Conservation (phyloP, 2,888 invertebrate species). For the Drosophila koepferae region DNA sequence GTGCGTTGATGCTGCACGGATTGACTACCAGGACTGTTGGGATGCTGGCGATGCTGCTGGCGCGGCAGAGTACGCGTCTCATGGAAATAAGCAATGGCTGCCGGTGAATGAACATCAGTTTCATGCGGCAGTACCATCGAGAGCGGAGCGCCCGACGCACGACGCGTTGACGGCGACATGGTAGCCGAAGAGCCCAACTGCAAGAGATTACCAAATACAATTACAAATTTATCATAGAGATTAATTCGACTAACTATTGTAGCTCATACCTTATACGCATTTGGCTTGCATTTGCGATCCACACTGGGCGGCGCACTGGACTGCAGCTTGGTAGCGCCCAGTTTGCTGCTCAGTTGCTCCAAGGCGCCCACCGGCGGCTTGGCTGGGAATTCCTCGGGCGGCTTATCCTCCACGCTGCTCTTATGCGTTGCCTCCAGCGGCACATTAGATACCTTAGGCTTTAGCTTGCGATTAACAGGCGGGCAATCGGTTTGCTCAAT, state of each 20-base stretch:
- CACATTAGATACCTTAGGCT: slow-evolving; percentile 86
- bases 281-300: slow-evolving; percentile 88
- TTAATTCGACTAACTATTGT: not conserved
- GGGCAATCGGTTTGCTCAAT: slow-evolving; percentile 87
- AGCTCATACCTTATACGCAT: slow-evolving; percentile 85
- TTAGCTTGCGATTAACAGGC: slow-evolving; percentile 92
- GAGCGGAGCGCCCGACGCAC: slow-evolving; percentile 78
- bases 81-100: slow-evolving; percentile 58
- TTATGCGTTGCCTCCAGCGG: slow-evolving; percentile 35
- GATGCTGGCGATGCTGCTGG: slow-evolving; percentile 70
- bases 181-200: slow-evolving; percentile 69
- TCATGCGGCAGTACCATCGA: slow-evolving; percentile 82
- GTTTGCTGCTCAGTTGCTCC: slow-evolving; percentile 69
- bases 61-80: slow-evolving; percentile 84
- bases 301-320: slow-evolving; percentile 86
- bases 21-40: slow-evolving; percentile 67
- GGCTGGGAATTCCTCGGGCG: slow-evolving; percentile 80
- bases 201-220: not conserved
- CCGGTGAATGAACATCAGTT: slow-evolving; percentile 65
- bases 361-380: slow-evolving; percentile 77
- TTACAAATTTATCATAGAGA: not conserved
- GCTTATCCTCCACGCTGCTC: slow-evolving; percentile 75
- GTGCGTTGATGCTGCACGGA: slow-evolving; percentile 80
- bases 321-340: slow-evolving; percentile 62
- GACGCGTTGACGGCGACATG: slow-evolving; percentile 75